These are phyloP conservation scores for Beris morrisii DNA, from an alignment of 2,888 invertebrate genomes.

Conservation along the genomic window DNA sequence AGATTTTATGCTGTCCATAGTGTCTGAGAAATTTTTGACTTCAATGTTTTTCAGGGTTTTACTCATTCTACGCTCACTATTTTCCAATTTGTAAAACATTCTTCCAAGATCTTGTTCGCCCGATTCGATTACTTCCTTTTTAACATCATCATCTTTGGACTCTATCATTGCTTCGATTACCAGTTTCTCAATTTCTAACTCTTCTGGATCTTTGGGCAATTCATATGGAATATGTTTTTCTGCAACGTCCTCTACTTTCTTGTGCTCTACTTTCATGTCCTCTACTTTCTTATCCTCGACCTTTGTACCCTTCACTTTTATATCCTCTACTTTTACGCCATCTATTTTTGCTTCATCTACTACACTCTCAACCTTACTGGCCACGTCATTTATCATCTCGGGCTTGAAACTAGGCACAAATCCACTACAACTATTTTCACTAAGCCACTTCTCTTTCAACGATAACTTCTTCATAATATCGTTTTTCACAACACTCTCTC, in stretches of 20 bases:
- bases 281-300: conserved; percentile 1
- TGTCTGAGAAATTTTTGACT: conserved; percentile 52
- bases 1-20: conserved; percentile 53
- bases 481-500: conserved; percentile 53
- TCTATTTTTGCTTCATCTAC: conserved; percentile 28
- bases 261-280: not conserved
- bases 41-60: conserved; percentile 53
- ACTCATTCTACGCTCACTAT: conserved; percentile 44
- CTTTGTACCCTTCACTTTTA: conserved; percentile 28
- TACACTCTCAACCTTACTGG: conserved; percentile 1
- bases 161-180: conserved; percentile 25
- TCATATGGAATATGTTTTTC: not conserved
- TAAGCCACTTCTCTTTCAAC: conserved; percentile 55
- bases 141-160: conserved; percentile 12
- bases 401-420: conserved; percentile 20
- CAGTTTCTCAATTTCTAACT: conserved; percentile 28
- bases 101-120: conserved; percentile 46
- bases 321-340: conserved; percentile 34
- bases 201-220: conserved; percentile 10
- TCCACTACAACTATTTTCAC: conserved; percentile 41
- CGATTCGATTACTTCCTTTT: conserved; percentile 15
- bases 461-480: conserved; percentile 55
- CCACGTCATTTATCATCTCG: conserved; percentile 36
- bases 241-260: conserved; percentile 12
- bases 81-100: conserved; percentile 46